Base-by-base conservation (phyloP, 1,140 invertebrate genomes). In the Apis dorsata region DNA sequence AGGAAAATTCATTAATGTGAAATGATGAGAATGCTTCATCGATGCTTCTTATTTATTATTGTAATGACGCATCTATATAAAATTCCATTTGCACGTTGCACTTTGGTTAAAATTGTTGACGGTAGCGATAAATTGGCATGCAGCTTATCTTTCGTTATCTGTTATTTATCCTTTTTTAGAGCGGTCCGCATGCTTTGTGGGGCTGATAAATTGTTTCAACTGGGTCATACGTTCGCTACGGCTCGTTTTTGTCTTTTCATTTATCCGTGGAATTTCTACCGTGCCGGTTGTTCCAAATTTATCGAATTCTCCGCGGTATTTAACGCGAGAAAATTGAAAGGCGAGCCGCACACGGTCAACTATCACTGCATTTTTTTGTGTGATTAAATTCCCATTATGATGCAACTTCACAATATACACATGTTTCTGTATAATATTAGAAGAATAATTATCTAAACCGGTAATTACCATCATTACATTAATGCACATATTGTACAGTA, bases 81-180 rank as follows among this genome's bases (percentile, higher is more conserved):
- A 78, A 49, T 28, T 62, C 19, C 65, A 70, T 78, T 59, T 63
- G 12, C 75, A 63, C 55, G 59, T 80, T 73, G 73, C 53, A 51
- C 34, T 51, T 8, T 69, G 49, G 24, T 44, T n/a, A 49, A 79
- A 55, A 79, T 57, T 78, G 65, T 78, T 65, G 66, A 71, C 49
- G 59, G 57, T 83, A 65, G 57, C 74, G 75, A 83, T 78, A 83
- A 83, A 79, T 78, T 83, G 49, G 66, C 49, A 34, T 21, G 66
- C 21, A 59, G 75, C 81, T 83, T 83, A 83, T 83, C 81, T 79
- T 49, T 70, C 34, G 81, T 83, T 83, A 83, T 83, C 74, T 71
- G 17, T 71, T 83, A 71, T 83, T 83, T 78, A 83, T 78, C 74
- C 63, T 83, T 83, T 77, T 83, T 71, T 55, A 78, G 74, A 63